Base-by-base conservation (phyloP, 2,113 vertebrate genomes). In the Equus przewalskii region DNA sequence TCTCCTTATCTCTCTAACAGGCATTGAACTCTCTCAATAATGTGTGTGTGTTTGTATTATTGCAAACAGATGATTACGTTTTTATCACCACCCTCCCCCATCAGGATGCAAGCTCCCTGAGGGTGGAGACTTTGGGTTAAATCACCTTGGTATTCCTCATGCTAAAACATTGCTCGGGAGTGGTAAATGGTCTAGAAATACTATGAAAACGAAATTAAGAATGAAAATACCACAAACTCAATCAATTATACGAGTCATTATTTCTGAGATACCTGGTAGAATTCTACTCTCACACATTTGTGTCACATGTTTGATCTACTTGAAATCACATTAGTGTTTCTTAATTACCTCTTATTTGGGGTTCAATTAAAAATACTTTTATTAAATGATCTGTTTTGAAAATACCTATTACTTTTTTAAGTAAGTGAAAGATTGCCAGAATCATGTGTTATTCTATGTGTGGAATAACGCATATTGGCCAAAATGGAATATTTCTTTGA, bases 401-500 rank as follows among this genome's bases (percentile, higher is more conserved):
- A 80, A 67, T 62, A 41, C 36, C 36, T 41, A 3, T 87, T 44
- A 18, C 83, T 44, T 28, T 81, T 90, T 92, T 54, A 81, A 64
- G 33, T 44, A 91, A 64, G 13, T 80, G 14, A 62, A 76, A 80
- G 18, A 46, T 82, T 67, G 16, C 7, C 33, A 67, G 2, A 82
- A 70, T 84, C 16, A 10, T 26, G n/a, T 46, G 3, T n/a, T 75
- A 69, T 21, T 65, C 26, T 80, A 3, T 36, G 70, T 76, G 78
- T 91, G 16, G 36, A 96, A 36, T 13, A 78, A 19, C 86, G 8
- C 1, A 91, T 79, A 91, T 58, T 56, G 18, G 15, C 18, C 16
- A 64, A 81, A 65, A 22, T 70, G 7, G 6, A 19, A 78, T 54
- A 54, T 93, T 94, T 88, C n/a, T 94, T 92, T 96, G 33, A 89